Evolutionary conservation across 2,797 vertebrate genomes (phyloP), one percentile per base, ranked within the genome.

Genomic region (Buceros bicornis): DNA sequence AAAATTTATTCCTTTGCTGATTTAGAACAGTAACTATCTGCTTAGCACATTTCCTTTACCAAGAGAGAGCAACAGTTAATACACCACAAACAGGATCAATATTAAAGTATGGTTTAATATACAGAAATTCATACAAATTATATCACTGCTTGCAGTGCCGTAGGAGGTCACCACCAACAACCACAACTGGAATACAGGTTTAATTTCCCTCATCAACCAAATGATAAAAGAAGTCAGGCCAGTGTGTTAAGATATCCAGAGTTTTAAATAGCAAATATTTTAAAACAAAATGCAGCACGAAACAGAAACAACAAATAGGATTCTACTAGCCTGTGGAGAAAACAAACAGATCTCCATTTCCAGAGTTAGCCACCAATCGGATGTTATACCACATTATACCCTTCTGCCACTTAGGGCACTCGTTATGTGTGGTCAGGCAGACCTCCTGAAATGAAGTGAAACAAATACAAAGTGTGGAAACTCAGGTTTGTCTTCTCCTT

Each of bases 21-120:
- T 81, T 61, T 96, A 95, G 82, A 73, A 82, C n/a, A 83, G 73
- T 76, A 91, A 78, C n/a, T 74, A 90, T 80, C 82, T 94, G 70
- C 89, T 93, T 95, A 83, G 93, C 37, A 83, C 62, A 71, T 60
- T 92, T 89, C 92, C 91, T 97, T 92, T 84, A 94, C 16, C 62
- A 90, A 60, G 96, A 66, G 96, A 85, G 60, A 53, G 86, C 64
- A 97, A 94, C 65, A 97, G 90, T 96, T 95, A 97, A 97, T 96
- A 96, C 85, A 95, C 90, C 89, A 94, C 91, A 97, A 97, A 94
- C 88, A 91, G 67, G 89, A 95, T 94, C 88, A 89, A 94, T 83
- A 94, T 89, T 74, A 94, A 92, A 95, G 73, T 76, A 95, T 94
- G 69, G 65, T 97, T 94, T 97, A 96, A 95, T 95, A 93, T 82